Percentiles rank a stretch among this genome's conserved stretches.
phyloP scores from a whole-genome alignment of 1,140 invertebrate genomes.

The Formica selysi region DNA sequence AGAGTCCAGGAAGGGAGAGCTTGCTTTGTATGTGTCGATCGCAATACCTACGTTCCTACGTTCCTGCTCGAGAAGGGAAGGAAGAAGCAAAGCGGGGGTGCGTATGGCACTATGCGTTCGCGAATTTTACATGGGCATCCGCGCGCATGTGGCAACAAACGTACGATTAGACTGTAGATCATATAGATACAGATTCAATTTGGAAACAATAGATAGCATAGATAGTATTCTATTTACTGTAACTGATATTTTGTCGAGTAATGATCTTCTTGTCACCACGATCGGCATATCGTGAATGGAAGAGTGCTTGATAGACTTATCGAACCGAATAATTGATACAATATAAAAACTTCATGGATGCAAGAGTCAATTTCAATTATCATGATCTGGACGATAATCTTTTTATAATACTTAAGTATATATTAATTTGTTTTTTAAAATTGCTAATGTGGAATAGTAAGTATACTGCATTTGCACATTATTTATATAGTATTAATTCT shows the following conservation, averaged over 20 bases:
- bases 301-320: conserved; percentile 35
- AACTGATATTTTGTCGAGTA: conserved; percentile 58
- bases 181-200: conserved; percentile 49
- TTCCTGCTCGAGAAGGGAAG: conserved; percentile 7
- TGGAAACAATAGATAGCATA: conserved; percentile 43
- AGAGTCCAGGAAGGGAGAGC: conserved; percentile 63
- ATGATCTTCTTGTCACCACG: conserved; percentile 21
- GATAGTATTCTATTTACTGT: no score
- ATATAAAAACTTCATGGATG: conserved; percentile 6
- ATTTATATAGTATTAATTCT: not conserved
- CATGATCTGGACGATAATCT: not conserved
- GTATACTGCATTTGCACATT: not conserved
- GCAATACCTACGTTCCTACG: conserved; percentile 55
- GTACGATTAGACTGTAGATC: conserved; percentile 20
- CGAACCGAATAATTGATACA: not conserved
- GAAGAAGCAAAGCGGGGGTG: not conserved
- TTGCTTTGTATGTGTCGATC: conserved; percentile 70
- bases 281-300: not conserved
- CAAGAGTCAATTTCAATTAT: conserved; percentile 23
- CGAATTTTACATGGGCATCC: conserved; percentile 56
- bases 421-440: not conserved
- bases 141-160: not conserved
- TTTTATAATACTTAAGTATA: no score
- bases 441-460: not conserved
- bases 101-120: conserved; percentile 38